Evolutionary conservation across 64 coral and sea anemone genomes (phyloP).

Genomic region (Orbicella faveolata): DNA sequence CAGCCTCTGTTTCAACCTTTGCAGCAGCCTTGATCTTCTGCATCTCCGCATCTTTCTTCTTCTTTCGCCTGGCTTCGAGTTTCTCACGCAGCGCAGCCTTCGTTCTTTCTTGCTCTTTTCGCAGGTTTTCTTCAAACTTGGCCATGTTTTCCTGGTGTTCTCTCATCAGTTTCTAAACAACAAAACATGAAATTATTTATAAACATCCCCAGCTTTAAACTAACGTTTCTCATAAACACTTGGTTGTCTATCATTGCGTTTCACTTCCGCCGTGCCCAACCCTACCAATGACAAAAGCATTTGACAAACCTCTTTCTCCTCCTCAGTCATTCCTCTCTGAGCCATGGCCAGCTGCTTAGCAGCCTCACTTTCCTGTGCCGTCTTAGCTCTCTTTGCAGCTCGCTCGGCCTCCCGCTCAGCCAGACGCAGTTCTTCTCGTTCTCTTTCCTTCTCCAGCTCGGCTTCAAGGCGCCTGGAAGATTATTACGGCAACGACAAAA

Average conservation of each 20-base stretch:
- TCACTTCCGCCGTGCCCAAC: no score
- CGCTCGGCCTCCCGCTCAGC: slow-evolving; percentile 89
- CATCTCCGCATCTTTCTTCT: slow-evolving; percentile 80
- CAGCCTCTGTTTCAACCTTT: slow-evolving; percentile 44
- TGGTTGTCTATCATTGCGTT: no score
- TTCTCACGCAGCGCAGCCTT: slow-evolving; percentile 87
- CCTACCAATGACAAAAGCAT: background rate
- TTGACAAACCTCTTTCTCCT: slow-evolving; percentile 83
- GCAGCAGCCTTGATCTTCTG: slow-evolving; percentile 73
- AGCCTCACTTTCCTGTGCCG: slow-evolving; percentile 77
- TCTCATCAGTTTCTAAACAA: slow-evolving; percentile 79
- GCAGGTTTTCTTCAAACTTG: slow-evolving; percentile 87
- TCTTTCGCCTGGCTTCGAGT: slow-evolving; percentile 87
- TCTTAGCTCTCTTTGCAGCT: slow-evolving; percentile 63
- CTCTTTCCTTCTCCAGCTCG: slow-evolving; percentile 87
- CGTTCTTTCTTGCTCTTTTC: slow-evolving; percentile 88
- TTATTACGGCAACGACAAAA: background rate
- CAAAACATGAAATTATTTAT: background rate
- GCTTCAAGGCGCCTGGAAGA: slow-evolving; percentile 76
- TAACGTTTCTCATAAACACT: no score
- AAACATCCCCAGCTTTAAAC: background rate
- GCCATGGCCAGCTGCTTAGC: slow-evolving; percentile 70
- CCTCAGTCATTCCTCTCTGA: slow-evolving; percentile 83
- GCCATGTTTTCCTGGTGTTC: slow-evolving; percentile 98
- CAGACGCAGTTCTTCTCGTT: slow-evolving; percentile 80